A percentile compares a stretch with the other conserved stretches of the same genome.
These are phyloP conservation scores for Anadara kagoshimensis DNA, from an alignment of 1,140 invertebrate species.

Conservation along the genomic window DNA sequence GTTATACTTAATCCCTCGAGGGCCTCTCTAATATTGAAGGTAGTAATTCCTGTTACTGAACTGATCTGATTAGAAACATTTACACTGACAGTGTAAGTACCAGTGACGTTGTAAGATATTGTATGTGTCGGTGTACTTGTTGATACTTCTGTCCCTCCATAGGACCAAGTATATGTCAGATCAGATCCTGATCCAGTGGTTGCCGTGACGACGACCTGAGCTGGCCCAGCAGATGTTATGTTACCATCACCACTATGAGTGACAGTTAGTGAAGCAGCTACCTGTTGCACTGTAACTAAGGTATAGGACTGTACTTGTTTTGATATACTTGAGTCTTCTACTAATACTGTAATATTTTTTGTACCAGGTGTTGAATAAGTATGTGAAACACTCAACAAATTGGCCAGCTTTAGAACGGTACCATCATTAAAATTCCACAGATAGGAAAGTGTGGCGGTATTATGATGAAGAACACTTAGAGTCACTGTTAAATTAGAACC, in stretches of 20 bases:
- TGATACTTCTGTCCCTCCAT: conserved; percentile 1
- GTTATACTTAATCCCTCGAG: conserved; percentile 39
- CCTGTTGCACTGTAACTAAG: conserved; percentile 18
- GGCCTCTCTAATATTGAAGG: conserved; percentile 38
- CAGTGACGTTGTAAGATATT: conserved; percentile 24
- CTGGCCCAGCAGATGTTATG: conserved; percentile 8
- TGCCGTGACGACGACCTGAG: conserved; percentile 19
- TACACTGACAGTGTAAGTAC: conserved; percentile 38
- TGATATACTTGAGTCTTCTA: conserved; percentile 3
- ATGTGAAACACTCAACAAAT: conserved; percentile 1
- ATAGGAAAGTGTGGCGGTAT: background rate
- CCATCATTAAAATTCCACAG: conserved; percentile 27
- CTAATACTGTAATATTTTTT: conserved; percentile 23
- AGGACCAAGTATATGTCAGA: conserved; percentile 30
- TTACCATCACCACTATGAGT: conserved; percentile 6
- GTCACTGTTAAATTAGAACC: conserved; percentile 3
- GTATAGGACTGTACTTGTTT: background rate
- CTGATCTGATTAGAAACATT: conserved; percentile 55
- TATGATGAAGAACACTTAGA: conserved; percentile 25
- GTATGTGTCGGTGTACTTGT: conserved; percentile 10
- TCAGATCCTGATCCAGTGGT: conserved; percentile 17
- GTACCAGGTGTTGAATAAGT: conserved; percentile 24
- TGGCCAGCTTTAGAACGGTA: background rate
- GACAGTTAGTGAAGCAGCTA: conserved; percentile 7
- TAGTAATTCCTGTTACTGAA: conserved; percentile 6